phyloP scores from a whole-genome alignment of 2,888 invertebrate genomes.

The Rotaria sp. region DNA sequence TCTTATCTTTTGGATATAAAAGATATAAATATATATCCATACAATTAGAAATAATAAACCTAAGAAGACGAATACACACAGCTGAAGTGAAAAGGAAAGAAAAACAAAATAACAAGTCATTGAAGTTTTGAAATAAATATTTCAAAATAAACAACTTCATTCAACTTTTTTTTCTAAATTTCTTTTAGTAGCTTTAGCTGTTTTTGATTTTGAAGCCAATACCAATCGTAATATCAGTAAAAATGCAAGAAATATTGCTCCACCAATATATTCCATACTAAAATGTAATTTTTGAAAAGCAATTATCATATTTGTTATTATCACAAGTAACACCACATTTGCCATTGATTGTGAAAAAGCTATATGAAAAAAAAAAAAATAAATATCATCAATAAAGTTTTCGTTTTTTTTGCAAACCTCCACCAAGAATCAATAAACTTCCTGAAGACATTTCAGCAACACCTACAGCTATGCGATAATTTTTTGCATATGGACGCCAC shows the following conservation, averaged over 20 bases:
- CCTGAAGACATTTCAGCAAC: slow-evolving; percentile 34
- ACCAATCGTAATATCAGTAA: neutral
- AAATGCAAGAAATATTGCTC: neutral
- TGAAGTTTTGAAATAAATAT: no score
- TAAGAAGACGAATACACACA: no score
- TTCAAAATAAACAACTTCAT: neutral
- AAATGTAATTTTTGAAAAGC: neutral
- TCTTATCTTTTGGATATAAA: no score
- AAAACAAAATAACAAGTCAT: no score
- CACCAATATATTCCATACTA: neutral
- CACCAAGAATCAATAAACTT: slow-evolving; percentile 28
- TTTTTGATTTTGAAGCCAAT: neutral
- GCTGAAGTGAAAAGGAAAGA: no score
- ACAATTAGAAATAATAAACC: no score
- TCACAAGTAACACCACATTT: neutral
- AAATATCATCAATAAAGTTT: no score
- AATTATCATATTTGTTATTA: neutral
- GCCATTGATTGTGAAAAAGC: neutral
- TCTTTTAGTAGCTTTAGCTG: neutral
- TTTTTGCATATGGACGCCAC: slow-evolving; percentile 40
- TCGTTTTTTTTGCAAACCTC: neutral
- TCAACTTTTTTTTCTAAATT: neutral
- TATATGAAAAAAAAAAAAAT: neutral
- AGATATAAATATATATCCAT: no score
- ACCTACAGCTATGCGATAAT: slow-evolving; percentile 33